Percentiles rank a stretch among this genome's conserved stretches.
phyloP scores from a whole-genome alignment of 2,888 invertebrate genomes.

The Trachelus iudaicus region DNA sequence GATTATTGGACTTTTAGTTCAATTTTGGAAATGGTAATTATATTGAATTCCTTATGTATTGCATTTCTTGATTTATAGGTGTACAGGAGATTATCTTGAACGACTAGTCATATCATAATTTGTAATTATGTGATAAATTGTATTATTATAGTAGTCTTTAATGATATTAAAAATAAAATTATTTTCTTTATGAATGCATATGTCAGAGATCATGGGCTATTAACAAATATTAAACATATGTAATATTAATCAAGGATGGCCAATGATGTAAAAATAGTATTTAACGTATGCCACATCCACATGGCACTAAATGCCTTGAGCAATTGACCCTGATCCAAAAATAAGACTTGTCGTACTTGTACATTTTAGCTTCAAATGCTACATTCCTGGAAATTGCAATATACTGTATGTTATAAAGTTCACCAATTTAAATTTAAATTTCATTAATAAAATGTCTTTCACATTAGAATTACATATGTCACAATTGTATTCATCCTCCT shows the following conservation, averaged over 20 bases:
- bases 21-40: neutral
- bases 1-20: neutral
- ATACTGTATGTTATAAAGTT: neutral
- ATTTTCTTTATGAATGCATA: neutral
- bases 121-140: neutral
- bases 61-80: neutral
- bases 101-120: neutral
- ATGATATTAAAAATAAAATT: neutral
- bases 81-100: neutral
- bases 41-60: neutral
- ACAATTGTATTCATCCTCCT: neutral
- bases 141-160: neutral
- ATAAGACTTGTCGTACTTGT: conserved; percentile 11
- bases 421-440: neutral
- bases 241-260: neutral
- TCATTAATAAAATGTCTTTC: neutral
- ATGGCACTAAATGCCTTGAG: conserved; percentile 19
- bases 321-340: conserved; percentile 34
- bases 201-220: neutral
- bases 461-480: neutral
- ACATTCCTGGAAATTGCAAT: neutral
- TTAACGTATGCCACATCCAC: conserved; percentile 15
- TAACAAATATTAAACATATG: neutral
- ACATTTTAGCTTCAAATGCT: neutral
- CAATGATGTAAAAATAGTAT: conserved; percentile 34